These are phyloP conservation scores for Drosophila eugracilis DNA, from an alignment of 1,140 invertebrate species.

Conservation along the genomic window DNA sequence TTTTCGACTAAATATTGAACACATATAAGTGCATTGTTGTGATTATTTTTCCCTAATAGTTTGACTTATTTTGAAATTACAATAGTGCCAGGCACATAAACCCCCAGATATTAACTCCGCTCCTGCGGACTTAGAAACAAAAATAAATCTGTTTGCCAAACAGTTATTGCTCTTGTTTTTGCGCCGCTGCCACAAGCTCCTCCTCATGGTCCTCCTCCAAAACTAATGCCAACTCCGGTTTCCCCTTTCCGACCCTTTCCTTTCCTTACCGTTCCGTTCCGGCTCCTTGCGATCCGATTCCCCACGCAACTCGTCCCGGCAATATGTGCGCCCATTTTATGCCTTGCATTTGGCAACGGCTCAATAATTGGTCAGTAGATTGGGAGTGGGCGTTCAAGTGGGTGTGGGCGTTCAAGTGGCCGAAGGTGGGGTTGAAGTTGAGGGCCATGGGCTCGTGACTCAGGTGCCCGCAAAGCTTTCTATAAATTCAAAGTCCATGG, in stretches of 20 bases:
- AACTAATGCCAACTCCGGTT: constrained; percentile 38
- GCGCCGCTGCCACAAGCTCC: constrained; percentile 38
- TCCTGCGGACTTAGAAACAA: constrained; percentile 42
- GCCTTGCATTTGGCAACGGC: constrained; percentile 72
- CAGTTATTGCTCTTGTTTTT: constrained; percentile 80
- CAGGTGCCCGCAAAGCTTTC: constrained; percentile 76
- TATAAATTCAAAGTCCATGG: constrained; percentile 71
- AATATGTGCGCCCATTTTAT: constrained; percentile 76
- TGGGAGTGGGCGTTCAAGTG: constrained; percentile 21
- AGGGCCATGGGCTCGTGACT: constrained; percentile 38
- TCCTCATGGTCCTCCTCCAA: constrained; percentile 8
- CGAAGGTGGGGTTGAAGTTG: neutral
- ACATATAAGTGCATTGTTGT: no score
- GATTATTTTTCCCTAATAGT: no score
- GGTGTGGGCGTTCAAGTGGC: neutral
- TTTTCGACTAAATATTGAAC: no score
- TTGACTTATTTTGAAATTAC: no score
- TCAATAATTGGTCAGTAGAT: constrained; percentile 73
- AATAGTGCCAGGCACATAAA: neutral
- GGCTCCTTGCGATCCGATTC: constrained; percentile 27
- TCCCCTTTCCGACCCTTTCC: constrained; percentile 3
- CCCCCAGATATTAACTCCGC: constrained; percentile 18
- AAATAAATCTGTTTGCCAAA: constrained; percentile 83
- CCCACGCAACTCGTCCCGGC: constrained; percentile 42
- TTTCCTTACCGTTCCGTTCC: neutral